Evolutionary conservation across 2,797 vertebrate genomes (phyloP).

Genomic region (Decapterus maruadsi): DNA sequence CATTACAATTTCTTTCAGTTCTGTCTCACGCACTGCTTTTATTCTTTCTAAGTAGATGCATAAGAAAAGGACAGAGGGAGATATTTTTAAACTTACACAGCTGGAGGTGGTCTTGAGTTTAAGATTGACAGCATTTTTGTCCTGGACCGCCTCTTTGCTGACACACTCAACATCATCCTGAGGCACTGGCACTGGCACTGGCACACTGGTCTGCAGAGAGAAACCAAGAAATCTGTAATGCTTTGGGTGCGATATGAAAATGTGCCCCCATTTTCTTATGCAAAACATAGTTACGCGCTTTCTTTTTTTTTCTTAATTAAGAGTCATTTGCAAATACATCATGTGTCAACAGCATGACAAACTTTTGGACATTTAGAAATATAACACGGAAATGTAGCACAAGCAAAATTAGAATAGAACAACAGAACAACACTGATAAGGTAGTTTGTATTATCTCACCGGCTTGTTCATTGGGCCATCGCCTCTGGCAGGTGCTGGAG

Average conservation of each 20-base stretch:
- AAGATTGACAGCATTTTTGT: constrained; percentile 81
- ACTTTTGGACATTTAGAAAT: neutral
- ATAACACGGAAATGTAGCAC: no score
- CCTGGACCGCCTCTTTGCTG: constrained; percentile 71
- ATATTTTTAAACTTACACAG: constrained; percentile 80
- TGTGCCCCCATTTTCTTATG: neutral
- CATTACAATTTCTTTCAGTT: neutral
- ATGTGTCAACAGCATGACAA: neutral
- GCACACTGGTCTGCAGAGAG: constrained; percentile 40
- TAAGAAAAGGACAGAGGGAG: neutral
- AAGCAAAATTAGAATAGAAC: no score
- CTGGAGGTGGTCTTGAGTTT: constrained; percentile 76
- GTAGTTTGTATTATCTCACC: constrained; percentile 45
- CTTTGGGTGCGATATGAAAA: neutral
- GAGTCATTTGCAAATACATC: constrained; percentile 4
- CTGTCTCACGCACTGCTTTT: neutral
- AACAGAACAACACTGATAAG: no score
- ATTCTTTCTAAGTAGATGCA: neutral
- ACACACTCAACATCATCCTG: constrained; percentile 79
- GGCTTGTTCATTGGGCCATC: constrained; percentile 57
- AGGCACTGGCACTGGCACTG: constrained; percentile 26
- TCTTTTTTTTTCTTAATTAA: neutral
- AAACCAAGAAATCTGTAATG: constrained; percentile 31
- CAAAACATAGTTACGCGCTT: neutral
- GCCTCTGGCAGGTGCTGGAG: constrained; percentile 59